Percentiles rank a stretch among this genome's conserved stretches.
Evolutionary conservation across 2,113 vertebrate species (phyloP).

Genomic region (Hirundichthys speculiger): DNA sequence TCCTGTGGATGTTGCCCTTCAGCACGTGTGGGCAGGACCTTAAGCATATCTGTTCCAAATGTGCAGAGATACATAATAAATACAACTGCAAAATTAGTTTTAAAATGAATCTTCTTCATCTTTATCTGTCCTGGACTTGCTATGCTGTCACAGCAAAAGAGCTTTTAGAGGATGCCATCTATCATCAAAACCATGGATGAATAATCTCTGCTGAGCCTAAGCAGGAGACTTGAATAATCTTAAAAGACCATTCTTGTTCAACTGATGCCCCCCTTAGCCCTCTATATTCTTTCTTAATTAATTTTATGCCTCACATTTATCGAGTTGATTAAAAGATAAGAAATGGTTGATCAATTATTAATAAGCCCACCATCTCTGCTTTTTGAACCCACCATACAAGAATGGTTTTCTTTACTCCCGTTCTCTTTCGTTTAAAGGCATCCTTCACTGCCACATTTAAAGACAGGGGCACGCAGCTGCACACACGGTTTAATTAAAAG

Average conservation of each 20-base stretch:
- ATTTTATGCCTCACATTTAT: conserved; percentile 56
- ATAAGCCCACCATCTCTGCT: conserved; percentile 44
- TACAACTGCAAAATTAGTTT: conserved; percentile 23
- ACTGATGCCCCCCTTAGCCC: neutral
- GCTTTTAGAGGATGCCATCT: conserved; percentile 46
- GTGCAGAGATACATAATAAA: conserved; percentile 29
- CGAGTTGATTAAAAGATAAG: conserved; percentile 72
- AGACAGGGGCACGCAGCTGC: conserved; percentile 15
- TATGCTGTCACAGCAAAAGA: conserved; percentile 12
- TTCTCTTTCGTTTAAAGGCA: conserved; percentile 33
- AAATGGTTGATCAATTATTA: conserved; percentile 66
- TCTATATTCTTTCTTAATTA: conserved; percentile 36
- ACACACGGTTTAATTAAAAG: conserved; percentile 55
- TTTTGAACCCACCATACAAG: conserved; percentile 25
- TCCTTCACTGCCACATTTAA: conserved; percentile 33
- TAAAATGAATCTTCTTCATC: conserved; percentile 45
- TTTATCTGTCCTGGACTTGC: conserved; percentile 4
- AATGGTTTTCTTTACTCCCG: conserved; percentile 28
- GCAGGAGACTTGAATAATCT: conserved; percentile 19
- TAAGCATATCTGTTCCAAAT: conserved; percentile 13
- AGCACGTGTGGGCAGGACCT: conserved; percentile 18
- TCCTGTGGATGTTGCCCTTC: conserved; percentile 20
- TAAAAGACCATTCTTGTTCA: conserved; percentile 51
- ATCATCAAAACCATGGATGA: conserved; percentile 48
- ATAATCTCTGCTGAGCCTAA: conserved; percentile 33